Evolutionary conservation across 2,797 vertebrate genomes (phyloP).

Genomic region (Eutrigla gurnardus): DNA sequence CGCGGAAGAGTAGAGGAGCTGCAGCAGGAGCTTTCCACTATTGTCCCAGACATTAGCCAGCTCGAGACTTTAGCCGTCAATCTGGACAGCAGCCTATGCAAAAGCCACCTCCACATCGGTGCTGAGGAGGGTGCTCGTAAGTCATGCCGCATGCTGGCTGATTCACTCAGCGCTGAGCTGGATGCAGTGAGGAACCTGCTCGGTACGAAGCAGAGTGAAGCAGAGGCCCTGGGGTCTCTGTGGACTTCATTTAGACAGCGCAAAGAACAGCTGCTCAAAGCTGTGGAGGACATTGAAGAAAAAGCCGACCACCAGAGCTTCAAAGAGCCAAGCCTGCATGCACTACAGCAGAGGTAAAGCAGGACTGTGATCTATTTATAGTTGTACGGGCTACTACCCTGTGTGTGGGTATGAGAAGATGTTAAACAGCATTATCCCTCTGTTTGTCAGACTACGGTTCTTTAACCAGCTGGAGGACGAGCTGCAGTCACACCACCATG

Average conservation of each 20-base stretch:
- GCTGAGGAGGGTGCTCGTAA: constrained; percentile 83
- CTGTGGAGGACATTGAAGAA: constrained; percentile 94
- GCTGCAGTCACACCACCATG: constrained; percentile 92
- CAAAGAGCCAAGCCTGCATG: constrained; percentile 88
- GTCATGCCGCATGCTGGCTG: constrained; percentile 89
- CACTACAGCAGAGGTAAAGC: constrained; percentile 92
- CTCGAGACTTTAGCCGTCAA: constrained; percentile 87
- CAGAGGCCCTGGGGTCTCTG: constrained; percentile 90
- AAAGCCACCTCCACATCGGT: constrained; percentile 91
- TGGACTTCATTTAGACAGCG: constrained; percentile 88
- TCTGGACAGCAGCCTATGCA: constrained; percentile 90
- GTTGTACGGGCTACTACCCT: no score
- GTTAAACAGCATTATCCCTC: background rate
- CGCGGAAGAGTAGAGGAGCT: constrained; percentile 88
- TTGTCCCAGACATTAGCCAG: constrained; percentile 85
- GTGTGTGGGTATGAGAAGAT: background rate
- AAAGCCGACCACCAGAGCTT: constrained; percentile 89
- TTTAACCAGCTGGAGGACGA: constrained; percentile 97
- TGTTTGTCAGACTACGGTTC: constrained; percentile 86
- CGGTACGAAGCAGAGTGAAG: constrained; percentile 89
- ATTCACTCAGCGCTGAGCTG: constrained; percentile 87
- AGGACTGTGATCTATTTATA: background rate
- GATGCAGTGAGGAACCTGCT: constrained; percentile 90
- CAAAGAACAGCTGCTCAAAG: constrained; percentile 91
- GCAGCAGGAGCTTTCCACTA: constrained; percentile 84